Percentiles rank a stretch among this genome's conserved stretches.
Evolutionary conservation across 2,888 invertebrate genomes (phyloP).

Genomic region (Amblyjoppa proteus): DNA sequence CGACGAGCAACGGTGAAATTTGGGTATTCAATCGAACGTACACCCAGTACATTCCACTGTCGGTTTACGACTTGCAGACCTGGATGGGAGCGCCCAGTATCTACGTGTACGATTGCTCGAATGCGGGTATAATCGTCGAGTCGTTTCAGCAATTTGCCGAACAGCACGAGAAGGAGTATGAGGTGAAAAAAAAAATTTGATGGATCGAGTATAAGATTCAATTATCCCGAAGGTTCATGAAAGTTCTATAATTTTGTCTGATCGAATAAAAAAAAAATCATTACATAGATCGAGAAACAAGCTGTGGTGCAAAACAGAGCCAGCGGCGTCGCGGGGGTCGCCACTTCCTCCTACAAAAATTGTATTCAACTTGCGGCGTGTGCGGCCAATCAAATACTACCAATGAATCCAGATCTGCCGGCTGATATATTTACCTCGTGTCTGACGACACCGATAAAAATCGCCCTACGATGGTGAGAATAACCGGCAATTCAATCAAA

Average conservation of each 20-base stretch:
- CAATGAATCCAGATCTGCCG: conserved; percentile 98
- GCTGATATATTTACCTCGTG: conserved; percentile 99
- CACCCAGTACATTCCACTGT: conserved; percentile 99
- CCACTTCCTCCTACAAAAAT: conserved; percentile 90
- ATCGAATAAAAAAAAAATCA: not conserved
- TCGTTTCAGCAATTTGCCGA: conserved; percentile 95
- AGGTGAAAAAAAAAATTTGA: conserved; percentile 83
- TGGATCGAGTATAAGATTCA: too few relatives aligned
- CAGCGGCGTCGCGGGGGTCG: conserved; percentile 77
- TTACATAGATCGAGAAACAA: conserved; percentile 80
- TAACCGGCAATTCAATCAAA: not conserved
- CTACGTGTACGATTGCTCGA: conserved; percentile 99
- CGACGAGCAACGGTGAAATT: conserved; percentile 99
- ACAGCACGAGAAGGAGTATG: conserved; percentile 94
- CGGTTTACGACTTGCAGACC: conserved; percentile 98
- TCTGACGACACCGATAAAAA: conserved; percentile 99
- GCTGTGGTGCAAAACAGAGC: conserved; percentile 81
- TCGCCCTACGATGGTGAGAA: conserved; percentile 94
- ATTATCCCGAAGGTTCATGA: not conserved
- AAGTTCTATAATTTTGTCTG: not conserved
- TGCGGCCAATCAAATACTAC: conserved; percentile 95
- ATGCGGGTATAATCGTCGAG: conserved; percentile 98
- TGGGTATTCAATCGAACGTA: conserved; percentile 99
- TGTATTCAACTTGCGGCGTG: conserved; percentile 99
- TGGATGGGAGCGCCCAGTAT: conserved; percentile 99